phyloP scores from a whole-genome alignment of 35 echinoderm and acorn worm species.

The Lytechinus pictus region DNA sequence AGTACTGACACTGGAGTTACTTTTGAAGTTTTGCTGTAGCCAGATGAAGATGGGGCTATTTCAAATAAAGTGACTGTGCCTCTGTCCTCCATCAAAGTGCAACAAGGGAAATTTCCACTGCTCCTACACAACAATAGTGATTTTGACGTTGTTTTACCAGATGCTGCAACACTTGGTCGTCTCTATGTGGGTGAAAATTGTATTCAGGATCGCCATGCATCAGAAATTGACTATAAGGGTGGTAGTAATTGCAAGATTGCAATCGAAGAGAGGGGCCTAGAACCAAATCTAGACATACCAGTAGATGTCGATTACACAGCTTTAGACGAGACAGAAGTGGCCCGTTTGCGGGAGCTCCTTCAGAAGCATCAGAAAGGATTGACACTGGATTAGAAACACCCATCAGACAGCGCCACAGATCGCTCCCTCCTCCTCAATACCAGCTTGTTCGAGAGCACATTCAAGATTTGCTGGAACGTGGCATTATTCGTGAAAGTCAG shows the following conservation, averaged over 20 bases:
- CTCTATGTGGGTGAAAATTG: not conserved
- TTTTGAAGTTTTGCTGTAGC: too few relatives aligned
- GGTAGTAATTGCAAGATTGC: not conserved
- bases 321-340: too few relatives aligned
- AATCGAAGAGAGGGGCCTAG: not conserved
- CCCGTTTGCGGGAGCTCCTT: too few relatives aligned
- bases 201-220: not conserved
- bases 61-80: too few relatives aligned
- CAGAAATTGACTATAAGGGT: not conserved
- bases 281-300: not conserved
- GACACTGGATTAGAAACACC: not conserved
- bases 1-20: too few relatives aligned
- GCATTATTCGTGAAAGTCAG: not conserved
- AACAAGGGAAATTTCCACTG: not conserved
- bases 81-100: too few relatives aligned
- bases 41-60: too few relatives aligned
- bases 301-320: not conserved
- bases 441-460: not conserved
- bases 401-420: too few relatives aligned
- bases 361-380: too few relatives aligned
- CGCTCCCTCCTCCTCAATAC: not conserved
- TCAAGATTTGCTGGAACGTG: not conserved
- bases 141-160: not conserved
- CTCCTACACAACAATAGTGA: not conserved
- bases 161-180: not conserved